phyloP scores from a whole-genome alignment of 37 sponge, comb jelly and placozoan species.

The Eunapius fragilis region DNA sequence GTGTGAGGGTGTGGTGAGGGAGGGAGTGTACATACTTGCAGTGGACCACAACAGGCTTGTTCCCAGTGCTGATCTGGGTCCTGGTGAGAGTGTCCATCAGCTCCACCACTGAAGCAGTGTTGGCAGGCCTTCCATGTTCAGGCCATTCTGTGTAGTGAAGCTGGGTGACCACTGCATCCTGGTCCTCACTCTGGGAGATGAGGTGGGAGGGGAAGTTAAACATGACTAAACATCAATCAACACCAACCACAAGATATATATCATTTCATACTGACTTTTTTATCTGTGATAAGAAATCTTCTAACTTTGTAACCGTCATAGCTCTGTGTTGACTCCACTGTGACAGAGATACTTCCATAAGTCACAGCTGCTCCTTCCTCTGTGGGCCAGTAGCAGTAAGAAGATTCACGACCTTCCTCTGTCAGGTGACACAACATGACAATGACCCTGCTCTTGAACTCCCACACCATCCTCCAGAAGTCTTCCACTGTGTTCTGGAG shows the following conservation, averaged over 20 bases:
- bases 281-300: conserved; percentile 25
- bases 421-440: conserved; percentile 41
- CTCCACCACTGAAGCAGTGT: conserved; percentile 51
- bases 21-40: conserved; percentile 53
- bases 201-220: background rate
- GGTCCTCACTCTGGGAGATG: conserved; percentile 10
- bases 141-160: conserved; percentile 71
- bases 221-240: background rate
- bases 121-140: conserved; percentile 15
- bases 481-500: conserved; percentile 51
- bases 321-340: conserved; percentile 41
- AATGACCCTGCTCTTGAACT: conserved; percentile 54
- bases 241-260: background rate
- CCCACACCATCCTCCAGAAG: conserved; percentile 64
- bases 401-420: conserved; percentile 51
- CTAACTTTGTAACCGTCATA: conserved; percentile 17
- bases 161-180: conserved; percentile 44
- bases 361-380: conserved; percentile 33
- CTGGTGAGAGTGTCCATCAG: conserved; percentile 61
- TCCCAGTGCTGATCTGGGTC: conserved; percentile 57
- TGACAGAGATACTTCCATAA: conserved; percentile 67
- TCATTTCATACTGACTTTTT: conserved; percentile 20
- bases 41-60: conserved; percentile 56
- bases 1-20: conserved; percentile 22
- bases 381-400: conserved; percentile 51